These are phyloP conservation scores for Drosophila peninsularis DNA, from an alignment of 2,888 invertebrate species.

Conservation along the genomic window DNA sequence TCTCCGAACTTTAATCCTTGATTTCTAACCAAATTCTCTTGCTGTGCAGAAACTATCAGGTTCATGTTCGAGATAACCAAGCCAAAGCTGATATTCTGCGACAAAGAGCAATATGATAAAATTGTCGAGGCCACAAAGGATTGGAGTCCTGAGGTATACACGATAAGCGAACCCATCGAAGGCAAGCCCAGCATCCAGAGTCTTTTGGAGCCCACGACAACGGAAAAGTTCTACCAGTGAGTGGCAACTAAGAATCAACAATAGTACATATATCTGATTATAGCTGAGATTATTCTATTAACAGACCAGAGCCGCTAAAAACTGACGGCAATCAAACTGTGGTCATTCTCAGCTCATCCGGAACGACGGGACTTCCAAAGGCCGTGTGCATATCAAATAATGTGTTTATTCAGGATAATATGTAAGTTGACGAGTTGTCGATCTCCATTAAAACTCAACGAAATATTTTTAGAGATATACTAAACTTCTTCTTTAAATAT, in stretches of 20 bases:
- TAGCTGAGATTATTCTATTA: not conserved
- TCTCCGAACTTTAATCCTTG: not conserved
- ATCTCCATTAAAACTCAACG: no score
- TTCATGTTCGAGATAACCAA: slow-evolving; percentile 54
- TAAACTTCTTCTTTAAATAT: no score
- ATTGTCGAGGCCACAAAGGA: slow-evolving; percentile 44
- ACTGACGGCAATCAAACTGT: slow-evolving; percentile 59
- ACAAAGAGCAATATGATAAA: slow-evolving; percentile 52
- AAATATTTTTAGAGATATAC: no score
- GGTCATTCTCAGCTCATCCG: slow-evolving; percentile 72
- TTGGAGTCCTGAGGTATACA: slow-evolving; percentile 54
- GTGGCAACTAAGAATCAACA: not conserved
- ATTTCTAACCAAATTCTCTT: not conserved
- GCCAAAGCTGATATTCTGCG: slow-evolving; percentile 62
- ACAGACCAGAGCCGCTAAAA: slow-evolving; percentile 47
- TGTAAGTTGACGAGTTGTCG: slow-evolving; percentile 32
- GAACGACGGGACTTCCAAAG: slow-evolving; percentile 74
- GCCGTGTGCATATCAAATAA: slow-evolving; percentile 63
- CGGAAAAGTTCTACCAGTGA: slow-evolving; percentile 56
- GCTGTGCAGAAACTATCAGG: slow-evolving; percentile 39
- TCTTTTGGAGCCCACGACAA: slow-evolving; percentile 40
- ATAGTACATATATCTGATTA: no score
- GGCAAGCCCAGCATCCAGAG: slow-evolving; percentile 51
- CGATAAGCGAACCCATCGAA: slow-evolving; percentile 49
- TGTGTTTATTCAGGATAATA: slow-evolving; percentile 43